Percentiles rank a stretch among this genome's conserved stretches.
These are phyloP conservation scores for Neogale vison DNA, from an alignment of 2,113 vertebrate species.

Conservation along the genomic window DNA sequence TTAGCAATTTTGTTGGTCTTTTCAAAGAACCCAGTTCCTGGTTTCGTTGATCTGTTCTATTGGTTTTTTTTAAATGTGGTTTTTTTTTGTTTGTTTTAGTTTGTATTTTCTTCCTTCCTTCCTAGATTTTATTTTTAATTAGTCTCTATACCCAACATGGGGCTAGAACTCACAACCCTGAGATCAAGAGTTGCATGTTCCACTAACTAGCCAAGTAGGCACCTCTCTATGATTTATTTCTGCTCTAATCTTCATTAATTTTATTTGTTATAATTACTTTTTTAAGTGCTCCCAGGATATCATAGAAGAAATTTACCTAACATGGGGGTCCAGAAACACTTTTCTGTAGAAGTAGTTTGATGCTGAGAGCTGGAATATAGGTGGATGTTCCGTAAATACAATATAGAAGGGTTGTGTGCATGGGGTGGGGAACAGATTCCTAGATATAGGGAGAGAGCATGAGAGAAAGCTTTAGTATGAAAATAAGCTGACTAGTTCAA, in stretches of 20 bases:
- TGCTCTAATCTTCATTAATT: background rate
- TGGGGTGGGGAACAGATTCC: background rate
- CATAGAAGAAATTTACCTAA: background rate
- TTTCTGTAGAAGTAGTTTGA: background rate
- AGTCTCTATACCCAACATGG: background rate
- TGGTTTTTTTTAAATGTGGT: background rate
- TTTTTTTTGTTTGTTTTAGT: background rate
- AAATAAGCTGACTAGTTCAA: background rate
- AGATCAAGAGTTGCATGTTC: background rate
- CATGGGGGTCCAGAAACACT: background rate
- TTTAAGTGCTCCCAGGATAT: background rate
- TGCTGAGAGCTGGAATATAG: background rate
- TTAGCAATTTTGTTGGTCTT: background rate
- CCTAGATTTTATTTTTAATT: background rate
- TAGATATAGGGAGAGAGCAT: background rate
- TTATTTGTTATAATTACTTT: background rate
- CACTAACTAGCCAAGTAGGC: background rate
- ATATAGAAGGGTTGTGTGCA: background rate
- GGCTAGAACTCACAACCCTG: background rate
- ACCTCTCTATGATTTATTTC: background rate
- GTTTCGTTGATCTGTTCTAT: background rate
- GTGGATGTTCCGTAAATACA: background rate
- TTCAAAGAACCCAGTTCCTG: background rate
- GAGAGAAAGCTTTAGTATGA: background rate
- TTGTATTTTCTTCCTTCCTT: background rate